A percentile compares a stretch with the other conserved stretches of the same genome.
phyloP scores from a whole-genome alignment of 1,140 invertebrate genomes.

The Amyelois transitella region DNA sequence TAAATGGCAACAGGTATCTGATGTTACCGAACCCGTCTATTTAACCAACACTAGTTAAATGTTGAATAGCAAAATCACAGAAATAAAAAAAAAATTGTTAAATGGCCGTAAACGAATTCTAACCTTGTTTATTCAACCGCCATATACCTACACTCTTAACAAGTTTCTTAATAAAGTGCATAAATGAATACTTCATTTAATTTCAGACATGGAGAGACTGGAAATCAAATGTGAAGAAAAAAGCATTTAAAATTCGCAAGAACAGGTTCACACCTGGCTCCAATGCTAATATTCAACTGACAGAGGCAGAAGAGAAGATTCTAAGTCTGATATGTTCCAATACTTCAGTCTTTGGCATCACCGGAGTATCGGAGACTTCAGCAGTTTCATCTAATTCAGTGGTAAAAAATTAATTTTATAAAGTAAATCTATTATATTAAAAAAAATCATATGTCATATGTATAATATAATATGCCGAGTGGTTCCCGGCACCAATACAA shows the following conservation, averaged over 20 bases:
- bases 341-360: constrained; percentile 35
- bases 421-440: not conserved
- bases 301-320: constrained; percentile 41
- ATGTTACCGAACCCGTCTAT: too few species aligned
- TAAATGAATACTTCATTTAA: too few species aligned
- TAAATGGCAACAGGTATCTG: constrained; percentile 42
- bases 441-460: not conserved
- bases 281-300: constrained; percentile 31
- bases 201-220: constrained; percentile 43
- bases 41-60: too few species aligned
- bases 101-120: not conserved
- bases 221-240: constrained; percentile 50
- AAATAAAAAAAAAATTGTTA: too few species aligned
- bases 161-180: too few species aligned
- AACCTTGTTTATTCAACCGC: not conserved
- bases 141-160: too few species aligned
- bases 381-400: constrained; percentile 21
- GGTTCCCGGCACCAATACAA: too few species aligned
- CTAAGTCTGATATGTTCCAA: constrained; percentile 37
- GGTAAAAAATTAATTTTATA: constrained; percentile 15
- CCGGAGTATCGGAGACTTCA: constrained; percentile 35
- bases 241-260: constrained; percentile 41
- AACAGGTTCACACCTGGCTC: constrained; percentile 33
- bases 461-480: too few species aligned
- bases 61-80: too few species aligned